Percentiles rank a stretch among this genome's conserved stretches.
These are phyloP conservation scores for Neogale vison DNA, from an alignment of 2,113 vertebrate genomes.

Conservation along the genomic window DNA sequence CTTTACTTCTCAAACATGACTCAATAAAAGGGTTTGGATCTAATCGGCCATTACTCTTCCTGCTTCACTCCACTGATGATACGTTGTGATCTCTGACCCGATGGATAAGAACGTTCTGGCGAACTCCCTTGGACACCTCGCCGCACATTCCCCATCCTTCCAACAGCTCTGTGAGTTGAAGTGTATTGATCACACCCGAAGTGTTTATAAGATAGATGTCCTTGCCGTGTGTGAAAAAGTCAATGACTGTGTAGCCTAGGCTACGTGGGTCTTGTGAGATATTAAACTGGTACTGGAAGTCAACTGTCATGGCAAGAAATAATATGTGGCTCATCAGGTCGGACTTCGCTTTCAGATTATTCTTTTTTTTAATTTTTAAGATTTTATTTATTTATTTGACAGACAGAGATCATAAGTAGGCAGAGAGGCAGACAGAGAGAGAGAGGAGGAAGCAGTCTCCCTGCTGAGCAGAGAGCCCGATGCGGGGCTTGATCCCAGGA, in stretches of 20 bases:
- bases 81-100: background rate
- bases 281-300: background rate
- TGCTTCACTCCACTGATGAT: background rate
- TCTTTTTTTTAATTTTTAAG: background rate
- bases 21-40: background rate
- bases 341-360: constrained; percentile 23
- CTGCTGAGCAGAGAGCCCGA: too few species aligned
- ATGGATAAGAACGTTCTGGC: background rate
- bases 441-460: too few species aligned
- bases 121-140: background rate
- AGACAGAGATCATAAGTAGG: too few species aligned
- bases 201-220: background rate
- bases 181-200: background rate
- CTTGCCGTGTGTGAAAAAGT: background rate
- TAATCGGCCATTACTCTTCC: background rate
- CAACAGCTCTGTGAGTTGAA: background rate
- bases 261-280: background rate
- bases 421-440: too few species aligned
- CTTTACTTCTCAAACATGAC: background rate
- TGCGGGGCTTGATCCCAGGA: too few species aligned
- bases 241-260: background rate
- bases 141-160: background rate
- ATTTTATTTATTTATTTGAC: too few species aligned
- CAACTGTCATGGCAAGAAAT: background rate
- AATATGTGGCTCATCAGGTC: background rate